phyloP scores from a whole-genome alignment of 1,140 invertebrate genomes.

The Drosophila sechellia region DNA sequence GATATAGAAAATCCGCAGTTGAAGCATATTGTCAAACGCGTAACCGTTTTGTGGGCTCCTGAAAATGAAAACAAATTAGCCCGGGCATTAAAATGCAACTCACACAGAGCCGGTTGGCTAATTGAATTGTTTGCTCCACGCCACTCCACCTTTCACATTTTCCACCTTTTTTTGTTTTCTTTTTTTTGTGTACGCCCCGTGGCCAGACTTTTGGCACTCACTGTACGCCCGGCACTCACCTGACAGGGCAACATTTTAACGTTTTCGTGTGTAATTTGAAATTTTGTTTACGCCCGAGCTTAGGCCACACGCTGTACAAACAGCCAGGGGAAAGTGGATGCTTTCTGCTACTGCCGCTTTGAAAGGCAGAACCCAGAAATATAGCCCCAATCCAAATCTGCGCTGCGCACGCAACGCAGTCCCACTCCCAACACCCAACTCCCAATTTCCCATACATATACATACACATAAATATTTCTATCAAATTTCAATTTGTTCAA shows the following conservation, averaged over 20 bases:
- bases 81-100: slow-evolving; percentile 39
- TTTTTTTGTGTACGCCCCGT: slow-evolving; percentile 4
- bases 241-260: slow-evolving; percentile 39
- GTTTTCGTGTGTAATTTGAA: slow-evolving; percentile 64
- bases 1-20: not conserved
- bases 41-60: not conserved
- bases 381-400: slow-evolving; percentile 41
- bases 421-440: too few species aligned
- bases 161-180: not conserved
- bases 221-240: slow-evolving; percentile 30
- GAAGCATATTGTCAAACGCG: too few species aligned
- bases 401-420: slow-evolving; percentile 39
- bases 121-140: slow-evolving; percentile 46
- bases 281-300: slow-evolving; percentile 76
- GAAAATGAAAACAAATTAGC: slow-evolving; percentile 34
- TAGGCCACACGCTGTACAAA: slow-evolving; percentile 52
- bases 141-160: slow-evolving; percentile 3
- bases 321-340: slow-evolving; percentile 13
- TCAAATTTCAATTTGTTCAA: slow-evolving; percentile 81
- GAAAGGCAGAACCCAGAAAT: not conserved
- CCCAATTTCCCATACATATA: not conserved
- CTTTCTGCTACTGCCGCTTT: not conserved
- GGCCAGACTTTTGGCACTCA: slow-evolving; percentile 16
- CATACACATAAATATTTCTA: slow-evolving; percentile 69
- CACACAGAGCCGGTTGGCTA: slow-evolving; percentile 25